A percentile compares a stretch with the other conserved stretches of the same genome.
Conservation (phyloP, 64 coral and sea anemone species). For the Platygyra sinensis region DNA sequence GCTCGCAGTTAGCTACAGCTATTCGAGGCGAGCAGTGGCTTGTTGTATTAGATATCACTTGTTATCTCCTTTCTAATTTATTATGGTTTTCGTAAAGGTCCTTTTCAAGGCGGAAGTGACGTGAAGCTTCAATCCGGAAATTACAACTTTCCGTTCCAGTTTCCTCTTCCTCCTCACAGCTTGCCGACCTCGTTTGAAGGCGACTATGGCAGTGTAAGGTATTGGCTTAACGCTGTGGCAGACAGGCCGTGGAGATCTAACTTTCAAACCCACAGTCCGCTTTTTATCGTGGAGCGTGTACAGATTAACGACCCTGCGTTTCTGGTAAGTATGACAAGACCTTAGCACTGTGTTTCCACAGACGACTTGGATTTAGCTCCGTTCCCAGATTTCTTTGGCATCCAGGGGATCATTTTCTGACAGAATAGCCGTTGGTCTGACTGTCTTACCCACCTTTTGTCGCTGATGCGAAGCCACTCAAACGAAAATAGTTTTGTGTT, state of each 20-base stretch:
- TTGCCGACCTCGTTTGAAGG: conserved; percentile 42
- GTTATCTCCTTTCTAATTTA: neutral
- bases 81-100: neutral
- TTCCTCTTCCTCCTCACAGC: neutral
- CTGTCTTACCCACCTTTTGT: too few species aligned
- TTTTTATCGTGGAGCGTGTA: conserved; percentile 33
- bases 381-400: too few species aligned
- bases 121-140: conserved; percentile 24
- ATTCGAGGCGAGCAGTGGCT: too few species aligned
- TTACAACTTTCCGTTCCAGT: conserved; percentile 24
- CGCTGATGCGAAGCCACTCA: too few species aligned
- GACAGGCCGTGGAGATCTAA: conserved; percentile 20
- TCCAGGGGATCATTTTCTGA: too few species aligned
- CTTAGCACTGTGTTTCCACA: too few species aligned
- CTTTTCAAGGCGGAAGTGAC: conserved; percentile 10
- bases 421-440: too few species aligned
- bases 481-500: too few species aligned
- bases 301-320: conserved; percentile 13
- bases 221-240: conserved; percentile 11
- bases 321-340: conserved; percentile 2
- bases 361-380: too few species aligned
- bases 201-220: conserved; percentile 9
- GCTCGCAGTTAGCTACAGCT: too few species aligned
- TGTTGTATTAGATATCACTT: too few species aligned
- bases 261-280: neutral